Conservation (phyloP, 2,113 vertebrate genomes). For the Potamarius usumacintae region DNA sequence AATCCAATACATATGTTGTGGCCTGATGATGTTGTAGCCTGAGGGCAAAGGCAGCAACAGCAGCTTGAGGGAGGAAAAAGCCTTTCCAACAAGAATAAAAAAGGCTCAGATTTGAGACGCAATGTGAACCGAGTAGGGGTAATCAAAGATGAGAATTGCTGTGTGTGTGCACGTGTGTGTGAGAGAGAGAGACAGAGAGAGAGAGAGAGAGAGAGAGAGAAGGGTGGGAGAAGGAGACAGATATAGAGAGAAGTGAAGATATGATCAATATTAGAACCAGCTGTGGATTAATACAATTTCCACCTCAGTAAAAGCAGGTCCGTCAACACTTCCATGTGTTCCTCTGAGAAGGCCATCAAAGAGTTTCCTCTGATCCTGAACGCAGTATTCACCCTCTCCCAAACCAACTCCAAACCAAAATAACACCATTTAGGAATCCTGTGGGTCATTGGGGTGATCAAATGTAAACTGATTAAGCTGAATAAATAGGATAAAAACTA, state of each 20-base stretch:
- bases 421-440: conserved; percentile 45
- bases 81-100: conserved; percentile 65
- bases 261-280: conserved; percentile 64
- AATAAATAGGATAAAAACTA: conserved; percentile 36
- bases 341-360: conserved; percentile 50
- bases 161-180: conserved; percentile 4
- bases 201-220: background rate
- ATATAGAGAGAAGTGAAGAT: conserved; percentile 40
- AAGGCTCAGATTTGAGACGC: conserved; percentile 26
- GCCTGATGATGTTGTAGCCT: conserved; percentile 62
- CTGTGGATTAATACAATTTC: conserved; percentile 72
- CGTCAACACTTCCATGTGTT: conserved; percentile 51
- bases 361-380: conserved; percentile 15
- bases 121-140: background rate
- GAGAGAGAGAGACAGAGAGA: background rate
- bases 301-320: conserved; percentile 65
- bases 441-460: conserved; percentile 10
- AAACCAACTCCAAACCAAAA: conserved; percentile 49
- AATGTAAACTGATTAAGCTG: conserved; percentile 35
- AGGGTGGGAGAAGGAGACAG: background rate
- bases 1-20: conserved; percentile 73
- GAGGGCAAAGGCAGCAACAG: conserved; percentile 51
- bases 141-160: conserved; percentile 12
- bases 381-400: conserved; percentile 36
- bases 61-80: conserved; percentile 68